Percentiles rank a stretch among this genome's conserved stretches.
These are phyloP conservation scores for Napeogenes inachia DNA, from an alignment of 2,888 invertebrate genomes.

Conservation along the genomic window DNA sequence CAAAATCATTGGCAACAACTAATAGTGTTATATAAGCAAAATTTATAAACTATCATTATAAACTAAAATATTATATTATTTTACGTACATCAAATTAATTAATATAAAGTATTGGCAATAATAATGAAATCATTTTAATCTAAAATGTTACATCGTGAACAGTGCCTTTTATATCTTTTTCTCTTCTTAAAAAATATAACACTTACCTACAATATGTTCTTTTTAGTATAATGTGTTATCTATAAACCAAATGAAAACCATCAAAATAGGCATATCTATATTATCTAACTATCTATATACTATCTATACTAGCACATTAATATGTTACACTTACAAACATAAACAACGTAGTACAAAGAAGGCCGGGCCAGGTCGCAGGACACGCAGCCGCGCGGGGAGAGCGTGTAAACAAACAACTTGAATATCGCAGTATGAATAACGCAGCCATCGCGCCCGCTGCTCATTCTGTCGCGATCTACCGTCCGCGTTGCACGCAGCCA, in stretches of 20 bases:
- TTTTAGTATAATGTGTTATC: background rate
- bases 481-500: constrained; percentile 59
- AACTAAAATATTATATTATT: too few species aligned
- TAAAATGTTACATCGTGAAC: too few species aligned
- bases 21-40: too few species aligned
- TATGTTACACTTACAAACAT: constrained; percentile 15
- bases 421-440: constrained; percentile 48
- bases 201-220: too few species aligned
- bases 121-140: too few species aligned
- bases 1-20: too few species aligned
- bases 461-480: constrained; percentile 42
- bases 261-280: constrained; percentile 16
- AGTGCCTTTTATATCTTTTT: too few species aligned
- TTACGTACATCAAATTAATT: too few species aligned
- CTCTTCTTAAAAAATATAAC: too few species aligned
- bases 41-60: too few species aligned
- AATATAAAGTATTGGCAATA: too few species aligned
- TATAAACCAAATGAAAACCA: constrained; percentile 2
- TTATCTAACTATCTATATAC: background rate
- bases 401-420: constrained; percentile 55
- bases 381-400: constrained; percentile 28
- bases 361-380: constrained; percentile 14
- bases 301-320: constrained; percentile 3
- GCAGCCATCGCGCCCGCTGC: constrained; percentile 39
- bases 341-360: constrained; percentile 26